Conservation (phyloP, 2,888 invertebrate species). For the Phaonia tiefii region DNA sequence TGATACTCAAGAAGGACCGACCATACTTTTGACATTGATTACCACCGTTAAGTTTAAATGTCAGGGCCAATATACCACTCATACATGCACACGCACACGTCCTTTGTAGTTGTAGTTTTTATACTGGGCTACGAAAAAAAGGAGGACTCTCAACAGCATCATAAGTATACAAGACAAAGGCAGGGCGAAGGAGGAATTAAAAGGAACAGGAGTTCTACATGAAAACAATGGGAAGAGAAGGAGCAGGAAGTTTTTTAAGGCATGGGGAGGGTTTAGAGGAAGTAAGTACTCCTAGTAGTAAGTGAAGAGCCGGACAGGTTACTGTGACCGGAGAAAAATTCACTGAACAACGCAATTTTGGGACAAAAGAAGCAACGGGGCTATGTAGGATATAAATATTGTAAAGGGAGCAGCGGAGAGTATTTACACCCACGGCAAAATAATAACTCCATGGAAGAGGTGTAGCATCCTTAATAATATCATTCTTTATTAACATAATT, state of each 20-base stretch:
- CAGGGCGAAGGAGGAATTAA: not conserved
- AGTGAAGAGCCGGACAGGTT: too few species aligned
- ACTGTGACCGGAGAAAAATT: too few species aligned
- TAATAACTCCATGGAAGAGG: too few species aligned
- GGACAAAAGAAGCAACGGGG: too few species aligned
- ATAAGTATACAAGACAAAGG: not conserved
- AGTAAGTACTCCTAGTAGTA: too few species aligned
- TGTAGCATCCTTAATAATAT: too few species aligned
- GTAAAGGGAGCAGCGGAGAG: too few species aligned
- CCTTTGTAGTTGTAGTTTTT: not conserved
- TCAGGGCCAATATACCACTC: conserved; percentile 63
- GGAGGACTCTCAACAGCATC: not conserved
- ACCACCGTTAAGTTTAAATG: conserved; percentile 67
- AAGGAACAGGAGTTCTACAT: too few species aligned
- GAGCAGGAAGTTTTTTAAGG: not conserved
- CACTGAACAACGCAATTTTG: too few species aligned
- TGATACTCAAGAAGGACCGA: not conserved
- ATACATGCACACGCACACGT: conserved; percentile 11
- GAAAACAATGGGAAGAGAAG: not conserved
- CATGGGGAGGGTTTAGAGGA: not conserved
- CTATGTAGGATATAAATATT: too few species aligned
- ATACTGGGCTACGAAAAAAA: not conserved
- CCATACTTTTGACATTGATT: conserved; percentile 64
- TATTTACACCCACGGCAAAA: too few species aligned
- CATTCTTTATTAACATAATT: too few species aligned